Evolutionary conservation across 2,113 vertebrate genomes (phyloP).

Genomic region (Phylloscopus trochilus): DNA sequence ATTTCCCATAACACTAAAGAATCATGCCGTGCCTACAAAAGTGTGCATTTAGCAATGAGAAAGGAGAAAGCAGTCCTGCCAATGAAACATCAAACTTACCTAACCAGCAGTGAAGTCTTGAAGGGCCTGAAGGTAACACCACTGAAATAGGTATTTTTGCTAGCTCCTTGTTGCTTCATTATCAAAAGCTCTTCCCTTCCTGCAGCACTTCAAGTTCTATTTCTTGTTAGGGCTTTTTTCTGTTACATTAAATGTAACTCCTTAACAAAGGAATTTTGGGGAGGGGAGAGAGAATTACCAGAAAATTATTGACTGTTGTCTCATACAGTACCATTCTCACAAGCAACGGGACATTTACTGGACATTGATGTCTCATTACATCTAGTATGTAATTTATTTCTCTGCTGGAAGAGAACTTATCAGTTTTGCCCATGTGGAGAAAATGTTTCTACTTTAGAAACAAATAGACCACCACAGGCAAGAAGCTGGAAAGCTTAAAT

Average conservation of each 20-base stretch:
- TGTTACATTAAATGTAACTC: background rate
- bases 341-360: conserved; percentile 68
- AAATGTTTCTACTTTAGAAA: conserved; percentile 72
- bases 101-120: background rate
- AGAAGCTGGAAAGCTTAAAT: conserved; percentile 71
- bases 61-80: background rate
- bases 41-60: fast-evolving
- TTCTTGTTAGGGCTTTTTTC: background rate
- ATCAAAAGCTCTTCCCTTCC: background rate
- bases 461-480: conserved; percentile 69
- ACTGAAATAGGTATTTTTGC: background rate
- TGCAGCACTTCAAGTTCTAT: background rate
- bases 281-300: conserved; percentile 62
- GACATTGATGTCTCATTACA: conserved; percentile 74
- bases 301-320: conserved; percentile 67
- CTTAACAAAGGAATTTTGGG: conserved; percentile 35
- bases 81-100: background rate
- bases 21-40: fast-evolving
- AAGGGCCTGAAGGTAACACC: background rate
- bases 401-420: conserved; percentile 74
- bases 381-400: conserved; percentile 79
- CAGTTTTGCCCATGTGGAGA: conserved; percentile 75
- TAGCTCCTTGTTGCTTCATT: background rate
- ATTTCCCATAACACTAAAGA: background rate
- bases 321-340: conserved; percentile 28